Evolutionary conservation across 2,888 invertebrate species (phyloP), one percentile per base, ranked within the genome.

Genomic region (Pristionchus maxplancki): DNA sequence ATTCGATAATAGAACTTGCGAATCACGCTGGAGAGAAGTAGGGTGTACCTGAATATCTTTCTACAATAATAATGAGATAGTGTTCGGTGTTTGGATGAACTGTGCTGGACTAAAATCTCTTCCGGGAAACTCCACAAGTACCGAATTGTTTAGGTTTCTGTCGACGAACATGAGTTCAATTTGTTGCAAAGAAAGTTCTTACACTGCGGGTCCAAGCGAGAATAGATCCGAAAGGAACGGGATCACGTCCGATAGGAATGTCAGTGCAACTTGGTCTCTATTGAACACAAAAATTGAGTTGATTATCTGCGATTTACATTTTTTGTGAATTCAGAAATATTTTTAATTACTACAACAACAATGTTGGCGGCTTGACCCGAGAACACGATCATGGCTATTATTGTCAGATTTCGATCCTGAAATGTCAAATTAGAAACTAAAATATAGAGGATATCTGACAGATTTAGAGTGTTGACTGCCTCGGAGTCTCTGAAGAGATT

Each of bases 141-240:
- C n/a, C n/a, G n/a, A n/a, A n/a, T n/a, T n/a, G n/a, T n/a, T n/a
- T n/a, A n/a, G n/a, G n/a, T n/a, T n/a, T n/a, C n/a, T n/a, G n/a
- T n/a, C n/a, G n/a, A n/a, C n/a, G 13, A 4, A 11, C 50, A 50
- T 17, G 17, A 50, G 13, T 11, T 4, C 2, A 34, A 34, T 28
- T 24, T 6, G 9, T n/a, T 48, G 8, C 44, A 8, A n/a, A n/a
- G 20, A n/a, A n/a, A n/a, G n/a, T n/a, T n/a, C 82, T 48, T 31
- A 82, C 82, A 50, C 82, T 20, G 50, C 82, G 31, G 82, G 82
- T 31, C 50, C 82, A 9, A 82, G 53, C 31, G 82, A 82, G 82
- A 82, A 82, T 13, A 53, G 48, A 37, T 82, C 82, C n/a, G 82
- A 82, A 28, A 37, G 44, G 82, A 53, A 82, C 1, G 53, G 82